phyloP scores from a whole-genome alignment of 1,140 invertebrate species.

The Leguminivora glycinivorella region DNA sequence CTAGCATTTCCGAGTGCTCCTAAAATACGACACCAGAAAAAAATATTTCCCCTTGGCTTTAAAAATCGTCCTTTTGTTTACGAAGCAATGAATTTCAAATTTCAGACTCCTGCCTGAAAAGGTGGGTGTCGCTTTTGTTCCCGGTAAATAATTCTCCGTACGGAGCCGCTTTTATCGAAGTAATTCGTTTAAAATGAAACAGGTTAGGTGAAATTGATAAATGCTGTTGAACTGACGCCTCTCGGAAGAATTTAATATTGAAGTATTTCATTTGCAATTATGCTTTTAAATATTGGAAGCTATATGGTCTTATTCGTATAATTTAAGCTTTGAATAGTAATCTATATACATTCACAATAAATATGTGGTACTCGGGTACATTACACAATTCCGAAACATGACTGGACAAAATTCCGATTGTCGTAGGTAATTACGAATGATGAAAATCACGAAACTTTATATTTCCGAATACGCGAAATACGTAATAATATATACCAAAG shows the following conservation, averaged over 20 bases:
- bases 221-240: slow-evolving; percentile 38
- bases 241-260: slow-evolving; percentile 1
- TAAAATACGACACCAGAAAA: slow-evolving; percentile 32
- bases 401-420: no score
- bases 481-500: no score
- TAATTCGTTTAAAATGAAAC: slow-evolving; percentile 57
- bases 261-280: neutral
- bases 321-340: neutral
- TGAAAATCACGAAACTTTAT: no score
- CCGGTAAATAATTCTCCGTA: slow-evolving; percentile 51
- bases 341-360: no score
- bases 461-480: no score
- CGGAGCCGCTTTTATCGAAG: slow-evolving; percentile 47
- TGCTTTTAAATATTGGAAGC: neutral
- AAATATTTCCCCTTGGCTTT: slow-evolving; percentile 43
- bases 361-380: no score
- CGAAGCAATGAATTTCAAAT: slow-evolving; percentile 64
- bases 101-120: slow-evolving; percentile 58
- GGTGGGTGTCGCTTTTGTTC: slow-evolving; percentile 54
- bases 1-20: neutral
- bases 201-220: slow-evolving; percentile 56
- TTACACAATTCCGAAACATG: no score
- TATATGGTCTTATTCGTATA: neutral
- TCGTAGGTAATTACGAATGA: no score
- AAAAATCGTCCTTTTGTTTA: slow-evolving; percentile 62